Base-by-base conservation (phyloP, 1,140 invertebrate species). In the Aporrectodea caliginosa region DNA sequence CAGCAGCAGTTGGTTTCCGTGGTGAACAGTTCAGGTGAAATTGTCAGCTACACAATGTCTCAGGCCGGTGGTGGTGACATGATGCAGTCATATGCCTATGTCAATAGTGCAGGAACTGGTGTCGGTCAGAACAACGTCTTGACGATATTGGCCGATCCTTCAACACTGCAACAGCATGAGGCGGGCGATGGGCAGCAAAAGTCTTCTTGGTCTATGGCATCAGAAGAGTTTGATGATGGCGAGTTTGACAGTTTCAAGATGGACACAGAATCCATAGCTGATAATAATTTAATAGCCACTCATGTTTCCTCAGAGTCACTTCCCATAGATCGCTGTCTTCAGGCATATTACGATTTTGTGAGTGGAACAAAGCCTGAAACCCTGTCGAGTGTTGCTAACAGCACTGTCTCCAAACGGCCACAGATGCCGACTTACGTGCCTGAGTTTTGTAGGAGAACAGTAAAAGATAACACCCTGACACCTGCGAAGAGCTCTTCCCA, bases 351-450 rank as follows among this genome's bases (percentile, higher is more conserved):
- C 14, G 86, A 82, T 80, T 88, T 87, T 79, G 81, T 88, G 29
- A 83, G 85, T 77, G 87, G 87, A 31, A 85, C 86, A 69, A 88
- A 87, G 78, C 84, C 84, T 35, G 87, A 88, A 79, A 88, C 87
- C 12, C 80, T 88, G 77, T 86, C 85, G 80, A 84, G 86, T 14
- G 85, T 84, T 77, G 43, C 43, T 22, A 84, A 82, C 72, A 82
- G 84, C 78, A 82, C 84, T 30, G 80, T 87, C 70, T 81, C 82
- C 35, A 85, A 86, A 78, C 84, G 84, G 81, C 86, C 86, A 70
- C 82, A 83, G 77, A 75, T 86, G 74, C 86, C 86, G 76, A 86
- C 86, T 73, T 87, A 87, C 82, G 85, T 86, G 70, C 85, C 86
- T 27, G 85, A 87, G 78, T 84, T 85, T 0, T 83, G 81, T 27